Base-by-base conservation (phyloP, 2,888 invertebrate genomes). In the Lasioglossum calceatum region DNA sequence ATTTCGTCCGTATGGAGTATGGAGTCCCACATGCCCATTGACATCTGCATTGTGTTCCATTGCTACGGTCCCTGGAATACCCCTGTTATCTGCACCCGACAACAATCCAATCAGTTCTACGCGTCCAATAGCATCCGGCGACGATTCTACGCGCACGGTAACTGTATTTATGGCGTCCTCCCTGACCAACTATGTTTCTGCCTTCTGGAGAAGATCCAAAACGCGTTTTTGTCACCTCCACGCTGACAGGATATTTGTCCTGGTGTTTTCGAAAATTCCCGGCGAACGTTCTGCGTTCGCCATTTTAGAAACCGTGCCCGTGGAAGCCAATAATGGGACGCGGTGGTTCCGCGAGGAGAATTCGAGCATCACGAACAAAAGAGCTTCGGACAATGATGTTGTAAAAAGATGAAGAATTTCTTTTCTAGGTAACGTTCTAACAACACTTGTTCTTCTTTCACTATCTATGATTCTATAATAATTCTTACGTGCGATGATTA, bases 51-150 rank as follows among this genome's bases (percentile, higher is more conserved):
- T 67, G 32, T 67, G 36, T 67, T 67, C 61, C 19, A 36, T 36
- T 32, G 67, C 19, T 19, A 32, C 67, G 32, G 8, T 1, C 67
- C 19, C 7, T 19, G 32, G 67, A 23, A 36, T 70, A 70, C 8
- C 70, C 19, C 36, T 70, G 39, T 70, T 70, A 70, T 70, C 70
- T 39, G 70, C 10, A 12, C 23, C 39, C 70, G 39, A 70, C 70
- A 39, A 70, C 70, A 39, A 36, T 70, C 39, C 23, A 23, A 39
- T 70, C 70, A 70, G 36, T 39, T 70, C 39, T 77, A 76, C 39
- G 77, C 39, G 70, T 76, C 67, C 47, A 50, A 76, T 64, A 67
- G 73, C 14, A 47, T n/a, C 39, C 50, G n/a, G 61, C 64, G 64
- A 73, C 36, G 19, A 19, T 67, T 67, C 67, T 36, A 67, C 36